phyloP scores from a whole-genome alignment of 2,888 invertebrate genomes.

The Cryptus armator region DNA sequence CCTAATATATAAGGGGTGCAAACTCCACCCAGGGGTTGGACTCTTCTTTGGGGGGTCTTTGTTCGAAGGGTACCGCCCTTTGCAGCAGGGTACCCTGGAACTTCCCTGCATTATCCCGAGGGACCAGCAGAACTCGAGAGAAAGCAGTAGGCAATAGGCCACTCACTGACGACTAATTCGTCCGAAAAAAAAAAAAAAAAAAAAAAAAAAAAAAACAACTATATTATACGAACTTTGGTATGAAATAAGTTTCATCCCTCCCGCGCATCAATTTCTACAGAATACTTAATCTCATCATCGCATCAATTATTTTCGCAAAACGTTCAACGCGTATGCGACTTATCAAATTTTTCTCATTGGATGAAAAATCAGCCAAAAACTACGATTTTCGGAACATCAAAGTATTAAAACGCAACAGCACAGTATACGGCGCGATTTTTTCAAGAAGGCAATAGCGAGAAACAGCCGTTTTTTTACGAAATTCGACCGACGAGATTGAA shows the following conservation, averaged over 20 bases:
- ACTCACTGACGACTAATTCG: slow-evolving; percentile 80
- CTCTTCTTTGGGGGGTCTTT: slow-evolving; percentile 75
- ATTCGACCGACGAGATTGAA: no score
- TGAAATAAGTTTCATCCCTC: not conserved
- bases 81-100: slow-evolving; percentile 71
- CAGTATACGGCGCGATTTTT: no score
- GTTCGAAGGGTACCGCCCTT: slow-evolving; percentile 81
- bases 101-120: slow-evolving; percentile 69
- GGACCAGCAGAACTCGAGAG: slow-evolving; percentile 56
- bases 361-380: no score
- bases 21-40: slow-evolving; percentile 85
- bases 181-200: slow-evolving; percentile 78
- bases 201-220: slow-evolving; percentile 74
- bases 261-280: no score
- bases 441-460: no score
- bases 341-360: no score
- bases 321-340: no score
- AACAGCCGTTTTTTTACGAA: no score
- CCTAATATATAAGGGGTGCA: slow-evolving; percentile 77
- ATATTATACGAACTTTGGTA: slow-evolving; percentile 40
- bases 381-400: no score
- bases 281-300: no score
- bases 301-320: no score
- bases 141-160: slow-evolving; percentile 74
- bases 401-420: no score